Percentiles rank a stretch among this genome's conserved stretches.
Conservation (phyloP, 2,113 vertebrate genomes). For the Cynocephalus volans region DNA sequence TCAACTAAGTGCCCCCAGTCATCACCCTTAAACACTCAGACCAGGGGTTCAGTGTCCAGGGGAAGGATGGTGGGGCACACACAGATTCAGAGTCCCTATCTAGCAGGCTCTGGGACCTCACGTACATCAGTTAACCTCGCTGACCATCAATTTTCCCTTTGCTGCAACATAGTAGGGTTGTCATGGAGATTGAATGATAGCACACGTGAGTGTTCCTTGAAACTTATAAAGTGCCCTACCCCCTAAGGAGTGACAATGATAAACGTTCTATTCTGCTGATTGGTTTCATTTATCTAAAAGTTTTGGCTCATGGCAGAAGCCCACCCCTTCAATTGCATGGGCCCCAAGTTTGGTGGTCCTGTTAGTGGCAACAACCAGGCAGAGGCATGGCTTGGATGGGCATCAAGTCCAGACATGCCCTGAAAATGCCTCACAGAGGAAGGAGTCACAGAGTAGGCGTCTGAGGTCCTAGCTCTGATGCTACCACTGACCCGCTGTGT, state of each 20-base stretch:
- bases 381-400: background rate
- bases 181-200: background rate
- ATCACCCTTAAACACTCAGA: background rate
- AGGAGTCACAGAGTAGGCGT: background rate
- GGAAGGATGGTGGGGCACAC: background rate
- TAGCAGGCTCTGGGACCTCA: background rate
- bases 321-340: too few species aligned
- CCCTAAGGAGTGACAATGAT: background rate
- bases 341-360: background rate
- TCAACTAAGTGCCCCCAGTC: background rate
- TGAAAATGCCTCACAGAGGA: background rate
- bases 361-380: background rate
- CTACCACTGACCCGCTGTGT: background rate
- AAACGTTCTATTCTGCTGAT: background rate
- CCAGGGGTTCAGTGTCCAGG: background rate
- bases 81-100: background rate
- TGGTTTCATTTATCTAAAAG: background rate
- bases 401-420: background rate
- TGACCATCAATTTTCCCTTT: background rate
- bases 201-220: background rate
- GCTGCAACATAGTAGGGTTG: background rate
- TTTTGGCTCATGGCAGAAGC: background rate
- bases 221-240: background rate
- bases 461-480: background rate
- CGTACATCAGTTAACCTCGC: background rate